Evolutionary conservation across 2,113 vertebrate species (phyloP).

Genomic region (Sciurus niger): DNA sequence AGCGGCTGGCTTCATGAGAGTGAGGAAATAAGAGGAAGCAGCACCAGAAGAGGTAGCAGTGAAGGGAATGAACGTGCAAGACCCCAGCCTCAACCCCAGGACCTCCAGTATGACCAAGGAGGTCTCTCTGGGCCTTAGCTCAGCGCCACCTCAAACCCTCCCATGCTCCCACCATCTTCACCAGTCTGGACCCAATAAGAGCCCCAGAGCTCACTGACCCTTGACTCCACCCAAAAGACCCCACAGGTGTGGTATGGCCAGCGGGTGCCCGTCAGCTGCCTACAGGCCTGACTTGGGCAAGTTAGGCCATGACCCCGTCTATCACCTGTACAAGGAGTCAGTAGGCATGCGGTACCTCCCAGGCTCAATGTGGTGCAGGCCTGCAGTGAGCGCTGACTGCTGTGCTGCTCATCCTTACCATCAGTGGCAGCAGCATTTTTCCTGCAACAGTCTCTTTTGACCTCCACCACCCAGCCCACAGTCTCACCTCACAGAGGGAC

Average conservation of each 20-base stretch:
- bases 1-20: rapidly evolving
- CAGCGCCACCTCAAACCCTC: rapidly evolving
- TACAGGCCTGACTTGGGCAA: background rate
- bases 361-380: background rate
- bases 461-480: background rate
- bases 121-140: too few species aligned
- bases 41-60: background rate
- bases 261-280: background rate
- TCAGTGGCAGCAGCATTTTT: background rate
- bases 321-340: background rate
- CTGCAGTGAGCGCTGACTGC: too few species aligned
- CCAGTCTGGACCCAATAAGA: too few species aligned
- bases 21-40: background rate
- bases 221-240: background rate
- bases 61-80: background rate
- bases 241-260: background rate
- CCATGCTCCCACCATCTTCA: background rate
- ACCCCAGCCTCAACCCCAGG: background rate
- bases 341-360: too few species aligned
- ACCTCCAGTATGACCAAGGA: rapidly evolving
- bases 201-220: background rate
- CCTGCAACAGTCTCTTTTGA: background rate
- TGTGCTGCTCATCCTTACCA: background rate
- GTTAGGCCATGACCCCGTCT: rapidly evolving
- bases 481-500: background rate